Evolutionary conservation across 1,140 invertebrate species (phyloP).

Genomic region (Venustaconcha ellipsiformis): DNA sequence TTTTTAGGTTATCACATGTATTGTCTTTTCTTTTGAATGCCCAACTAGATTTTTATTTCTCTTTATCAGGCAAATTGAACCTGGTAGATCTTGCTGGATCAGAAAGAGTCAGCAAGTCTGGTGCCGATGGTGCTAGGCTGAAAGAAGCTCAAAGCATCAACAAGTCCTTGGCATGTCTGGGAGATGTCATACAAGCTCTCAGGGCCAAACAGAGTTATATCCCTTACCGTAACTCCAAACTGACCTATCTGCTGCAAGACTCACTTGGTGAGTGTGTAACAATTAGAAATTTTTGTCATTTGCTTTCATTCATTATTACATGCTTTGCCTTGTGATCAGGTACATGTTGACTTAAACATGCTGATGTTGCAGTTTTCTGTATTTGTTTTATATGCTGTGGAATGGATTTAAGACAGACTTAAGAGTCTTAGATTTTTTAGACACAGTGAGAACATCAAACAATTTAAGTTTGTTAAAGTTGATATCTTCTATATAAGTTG

Average conservation of each 20-base stretch:
- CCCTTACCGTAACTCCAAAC: slow-evolving; percentile 68
- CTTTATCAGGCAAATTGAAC: slow-evolving; percentile 87
- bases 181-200: slow-evolving; percentile 95
- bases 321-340: no score
- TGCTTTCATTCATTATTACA: background rate
- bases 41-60: slow-evolving; percentile 6
- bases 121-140: slow-evolving; percentile 88
- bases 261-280: slow-evolving; percentile 76
- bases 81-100: slow-evolving; percentile 96
- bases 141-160: slow-evolving; percentile 95
- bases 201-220: slow-evolving; percentile 73
- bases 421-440: no score
- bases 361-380: no score
- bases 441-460: no score
- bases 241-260: slow-evolving; percentile 73
- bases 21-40: no score
- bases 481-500: no score
- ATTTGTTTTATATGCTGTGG: no score
- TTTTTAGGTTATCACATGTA: no score
- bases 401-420: no score
- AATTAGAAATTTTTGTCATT: background rate
- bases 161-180: slow-evolving; percentile 90
- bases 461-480: no score
- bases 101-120: slow-evolving; percentile 94
- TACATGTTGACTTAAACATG: no score